Base-by-base conservation (phyloP, 2,888 invertebrate genomes). In the Troglohyphantes excavatus region DNA sequence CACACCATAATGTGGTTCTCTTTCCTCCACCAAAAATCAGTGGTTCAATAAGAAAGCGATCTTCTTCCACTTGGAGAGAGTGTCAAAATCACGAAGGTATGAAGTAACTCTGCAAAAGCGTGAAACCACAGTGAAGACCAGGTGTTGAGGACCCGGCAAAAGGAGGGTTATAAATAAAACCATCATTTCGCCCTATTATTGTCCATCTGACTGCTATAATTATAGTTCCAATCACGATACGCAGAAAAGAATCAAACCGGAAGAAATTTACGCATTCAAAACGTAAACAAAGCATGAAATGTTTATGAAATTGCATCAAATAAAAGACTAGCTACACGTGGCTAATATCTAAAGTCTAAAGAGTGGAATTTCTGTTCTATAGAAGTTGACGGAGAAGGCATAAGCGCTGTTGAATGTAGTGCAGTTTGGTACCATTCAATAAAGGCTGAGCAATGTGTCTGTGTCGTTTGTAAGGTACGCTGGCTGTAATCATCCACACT, bases 131-230 rank as follows among this genome's bases (percentile, higher is more conserved):
- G 11, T 79, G 39, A 43, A 46, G 19, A 59, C 78, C 88, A 89
- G 88, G 88, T 89, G 88, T 83, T 76, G 82, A 89, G 59, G 27
- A 68, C 6, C 1, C 26, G 39, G 72, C 33, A 87, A 73, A 81
- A 68, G 65, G 43, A 29, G 53, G 43, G 75, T 68, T 82, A 89
- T 89, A 89, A 88, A 88, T 82, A 88, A 88, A 82, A 89, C 67
- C 87, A 75, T 88, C 87, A 82, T 82, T 89, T 53, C 82, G 61
- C 75, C 82, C 88, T 61, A 89, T 88, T 75, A 88, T 76, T 82
- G 88, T 82, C 68, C 68, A 21, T 61, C 73, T 76, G 73, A 75
- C 70, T 76, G 65, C n/a, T 53, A 82, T 76, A 82, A 82, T 76
- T 82, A 89, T 82, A 82, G 46, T 67, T 89, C 61, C 67, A 81